Conservation (phyloP, 1,140 invertebrate genomes). For the Drosophila malerkotliana region DNA sequence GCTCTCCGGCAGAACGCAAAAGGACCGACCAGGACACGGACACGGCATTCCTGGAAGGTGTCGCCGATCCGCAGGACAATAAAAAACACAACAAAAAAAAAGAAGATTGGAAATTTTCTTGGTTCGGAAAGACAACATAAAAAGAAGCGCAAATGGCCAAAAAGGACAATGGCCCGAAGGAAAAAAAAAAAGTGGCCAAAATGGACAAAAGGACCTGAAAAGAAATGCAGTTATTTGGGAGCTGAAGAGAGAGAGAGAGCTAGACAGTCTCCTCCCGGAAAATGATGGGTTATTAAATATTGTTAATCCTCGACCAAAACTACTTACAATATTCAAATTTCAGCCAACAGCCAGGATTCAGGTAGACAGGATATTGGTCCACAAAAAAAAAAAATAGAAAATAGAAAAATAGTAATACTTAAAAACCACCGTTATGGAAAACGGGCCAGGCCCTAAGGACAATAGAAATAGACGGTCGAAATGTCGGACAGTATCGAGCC, state of each 20-base stretch:
- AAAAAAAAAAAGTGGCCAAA: slow-evolving; percentile 62
- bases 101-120: slow-evolving; percentile 45
- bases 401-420: background rate
- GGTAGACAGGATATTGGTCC: slow-evolving; percentile 14
- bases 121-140: slow-evolving; percentile 30
- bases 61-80: slow-evolving; percentile 49
- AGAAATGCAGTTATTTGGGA: slow-evolving; percentile 69
- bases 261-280: slow-evolving; percentile 22
- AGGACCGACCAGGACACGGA: background rate
- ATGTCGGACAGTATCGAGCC: slow-evolving; percentile 38
- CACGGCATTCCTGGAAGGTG: slow-evolving; percentile 52
- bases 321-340: slow-evolving; percentile 66
- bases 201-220: slow-evolving; percentile 48
- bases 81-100: slow-evolving; percentile 55
- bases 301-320: slow-evolving; percentile 52
- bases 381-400: too few relatives aligned
- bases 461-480: slow-evolving; percentile 26
- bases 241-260: background rate
- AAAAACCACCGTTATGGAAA: slow-evolving; percentile 50
- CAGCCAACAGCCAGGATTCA: slow-evolving; percentile 15
- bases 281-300: slow-evolving; percentile 81
- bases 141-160: slow-evolving; percentile 62
- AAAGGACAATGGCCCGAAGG: slow-evolving; percentile 53
- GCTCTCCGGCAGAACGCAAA: background rate
- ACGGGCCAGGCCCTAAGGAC: slow-evolving; percentile 35